Base-by-base conservation (phyloP, 2,113 vertebrate genomes). In the Pachycephala philippinensis region DNA sequence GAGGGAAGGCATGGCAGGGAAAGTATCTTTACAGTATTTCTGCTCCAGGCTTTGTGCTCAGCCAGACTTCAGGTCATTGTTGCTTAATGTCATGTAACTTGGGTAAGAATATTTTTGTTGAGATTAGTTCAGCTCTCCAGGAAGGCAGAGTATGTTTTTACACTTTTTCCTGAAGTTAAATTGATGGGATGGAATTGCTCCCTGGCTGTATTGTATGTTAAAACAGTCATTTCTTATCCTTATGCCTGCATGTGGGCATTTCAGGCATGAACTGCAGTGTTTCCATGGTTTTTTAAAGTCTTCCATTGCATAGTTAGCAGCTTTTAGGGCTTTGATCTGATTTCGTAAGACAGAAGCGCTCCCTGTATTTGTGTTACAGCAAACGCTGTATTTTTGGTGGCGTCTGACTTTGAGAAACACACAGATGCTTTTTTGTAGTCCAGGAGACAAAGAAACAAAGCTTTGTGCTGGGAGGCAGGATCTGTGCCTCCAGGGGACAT, bases 361-460 rank as follows among this genome's bases (percentile, higher is more conserved):
- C 72, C 68, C 80, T 90, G 57, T 91, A 65, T 95, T 93, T 93
- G 80, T 75, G 89, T 92, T 92, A 69, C 69, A 90, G 96, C 90
- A 79, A 94, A 87, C 1, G 8, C 89, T 85, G 86, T 96, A 68
- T 94, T 92, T 95, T 96, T 81, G 68, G 89, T 95, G 77, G 78
- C 2, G 39, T 84, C 95, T 94, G 88, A 96, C 93, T 92, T 93
- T 90, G 95, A 95, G 91, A 94, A 95, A 72, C 71, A 69, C 95
- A 95, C 84, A 96, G 93, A 96, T 96, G 92, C 93, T 90, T 97
- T 92, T 95, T 97, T 93, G 95, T 96, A 92, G 89, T 95, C 84
- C 89, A 49, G 72, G 89, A 96, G 76, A 95, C 93, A 96, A 95
- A 96, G 92, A 88, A 92, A 94, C 82, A 90, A 93, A 90, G 93